These are phyloP conservation scores for Cloeon dipterum DNA, from an alignment of 2,888 invertebrate genomes.

Conservation along the genomic window DNA sequence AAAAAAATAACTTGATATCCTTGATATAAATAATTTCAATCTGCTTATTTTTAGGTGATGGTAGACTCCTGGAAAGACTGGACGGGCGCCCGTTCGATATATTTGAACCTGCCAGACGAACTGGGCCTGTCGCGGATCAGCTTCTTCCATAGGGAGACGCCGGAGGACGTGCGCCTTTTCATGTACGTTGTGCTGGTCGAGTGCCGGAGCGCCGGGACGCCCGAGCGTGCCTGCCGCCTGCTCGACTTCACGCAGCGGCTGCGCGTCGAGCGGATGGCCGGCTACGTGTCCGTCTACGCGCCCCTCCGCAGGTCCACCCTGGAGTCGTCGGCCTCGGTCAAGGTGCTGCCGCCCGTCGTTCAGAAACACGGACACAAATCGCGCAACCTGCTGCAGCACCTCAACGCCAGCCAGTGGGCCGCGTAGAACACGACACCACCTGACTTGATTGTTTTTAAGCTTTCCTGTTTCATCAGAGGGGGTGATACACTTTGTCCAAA, in stretches of 20 bases:
- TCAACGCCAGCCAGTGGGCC: too few species aligned
- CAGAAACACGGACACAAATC: neutral
- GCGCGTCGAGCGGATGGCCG: slow-evolving; percentile 18
- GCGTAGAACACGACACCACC: too few species aligned
- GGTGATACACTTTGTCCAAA: too few species aligned
- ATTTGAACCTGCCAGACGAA: slow-evolving; percentile 18
- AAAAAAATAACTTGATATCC: too few species aligned
- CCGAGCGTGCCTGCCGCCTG: slow-evolving; percentile 9
- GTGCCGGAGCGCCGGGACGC: slow-evolving; percentile 14
- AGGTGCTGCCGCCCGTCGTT: neutral
- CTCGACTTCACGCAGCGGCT: slow-evolving; percentile 20
- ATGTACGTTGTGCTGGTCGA: slow-evolving; percentile 20
- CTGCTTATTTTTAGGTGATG: slow-evolving; percentile 15
- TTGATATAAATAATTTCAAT: too few species aligned
- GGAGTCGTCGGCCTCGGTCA: neutral
- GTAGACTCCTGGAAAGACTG: slow-evolving; percentile 22
- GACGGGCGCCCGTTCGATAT: slow-evolving; percentile 20
- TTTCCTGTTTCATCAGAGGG: too few species aligned
- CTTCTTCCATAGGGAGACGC: slow-evolving; percentile 16
- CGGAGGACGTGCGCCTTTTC: slow-evolving; percentile 18
- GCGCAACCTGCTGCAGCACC: too few species aligned
- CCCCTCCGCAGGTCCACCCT: neutral
- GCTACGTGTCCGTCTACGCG: slow-evolving; percentile 18
- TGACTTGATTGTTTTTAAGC: too few species aligned
- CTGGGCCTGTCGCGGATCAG: slow-evolving; percentile 18